Conservation (phyloP, 2,888 invertebrate species). For the Drymonia ruficornis region DNA sequence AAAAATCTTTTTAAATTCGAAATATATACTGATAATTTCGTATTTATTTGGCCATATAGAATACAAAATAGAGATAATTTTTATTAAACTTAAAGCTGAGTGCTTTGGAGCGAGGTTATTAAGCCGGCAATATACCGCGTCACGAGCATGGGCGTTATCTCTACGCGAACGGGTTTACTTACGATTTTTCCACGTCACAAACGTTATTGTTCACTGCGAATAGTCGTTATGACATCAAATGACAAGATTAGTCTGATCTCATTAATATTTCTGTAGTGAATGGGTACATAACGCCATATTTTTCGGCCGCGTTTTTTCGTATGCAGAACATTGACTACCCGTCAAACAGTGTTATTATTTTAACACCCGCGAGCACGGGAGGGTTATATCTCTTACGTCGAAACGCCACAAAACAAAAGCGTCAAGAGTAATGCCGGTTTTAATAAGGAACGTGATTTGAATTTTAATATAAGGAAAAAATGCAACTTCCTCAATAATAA, state of each 20-base stretch:
- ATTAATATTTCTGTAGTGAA: no score
- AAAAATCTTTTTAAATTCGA: not conserved
- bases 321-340: not conserved
- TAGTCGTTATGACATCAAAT: not conserved
- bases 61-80: not conserved
- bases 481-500: no score
- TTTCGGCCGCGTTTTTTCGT: no score
- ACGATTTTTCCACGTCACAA: not conserved
- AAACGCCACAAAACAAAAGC: no score
- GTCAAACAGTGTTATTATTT: not conserved
- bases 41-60: not conserved
- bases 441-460: no score
- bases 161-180: not conserved
- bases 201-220: not conserved
- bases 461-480: no score
- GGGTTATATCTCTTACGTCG: conserved; percentile 7
- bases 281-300: not conserved
- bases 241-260: no score
- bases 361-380: conserved; percentile 8
- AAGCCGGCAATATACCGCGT: not conserved
- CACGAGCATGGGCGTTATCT: not conserved
- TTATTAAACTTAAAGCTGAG: not conserved
- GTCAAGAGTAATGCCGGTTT: no score
- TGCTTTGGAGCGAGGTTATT: not conserved
- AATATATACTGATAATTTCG: no score